These are phyloP conservation scores for Potamarius usumacintae DNA, from an alignment of 2,113 vertebrate genomes.

Conservation along the genomic window DNA sequence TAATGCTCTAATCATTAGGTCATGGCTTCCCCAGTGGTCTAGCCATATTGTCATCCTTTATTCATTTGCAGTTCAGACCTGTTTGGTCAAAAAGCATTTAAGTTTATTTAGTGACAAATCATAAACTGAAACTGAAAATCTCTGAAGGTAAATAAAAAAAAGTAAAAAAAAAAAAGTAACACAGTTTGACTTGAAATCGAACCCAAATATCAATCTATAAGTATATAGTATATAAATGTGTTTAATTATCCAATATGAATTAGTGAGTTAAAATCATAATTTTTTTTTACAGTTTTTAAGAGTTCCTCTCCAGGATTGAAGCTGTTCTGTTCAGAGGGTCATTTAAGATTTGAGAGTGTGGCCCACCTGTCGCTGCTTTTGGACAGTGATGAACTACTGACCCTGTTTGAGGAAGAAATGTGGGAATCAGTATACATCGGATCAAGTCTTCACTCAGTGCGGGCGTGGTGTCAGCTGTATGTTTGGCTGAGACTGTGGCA, in stretches of 20 bases:
- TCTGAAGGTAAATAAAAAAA: neutral
- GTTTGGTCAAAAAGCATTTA: neutral
- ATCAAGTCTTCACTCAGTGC: constrained; percentile 51
- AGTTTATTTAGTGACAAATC: neutral
- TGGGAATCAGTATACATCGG: constrained; percentile 53
- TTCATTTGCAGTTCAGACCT: neutral
- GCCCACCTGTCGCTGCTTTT: constrained; percentile 55
- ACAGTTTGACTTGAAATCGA: neutral
- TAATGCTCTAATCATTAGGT: no score
- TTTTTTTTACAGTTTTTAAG: neutral
- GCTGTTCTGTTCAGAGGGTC: neutral
- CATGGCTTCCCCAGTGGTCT: neutral
- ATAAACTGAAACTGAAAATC: neutral
- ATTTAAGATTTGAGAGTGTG: constrained; percentile 14
- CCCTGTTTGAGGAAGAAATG: constrained; percentile 40
- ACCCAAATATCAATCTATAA: neutral
- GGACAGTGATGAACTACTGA: constrained; percentile 50
- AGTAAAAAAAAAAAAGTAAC: no score
- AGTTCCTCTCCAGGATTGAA: neutral
- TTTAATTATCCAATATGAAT: neutral
- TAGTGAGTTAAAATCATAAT: neutral
- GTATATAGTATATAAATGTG: neutral
- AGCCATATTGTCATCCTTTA: neutral
- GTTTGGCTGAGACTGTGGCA: constrained; percentile 35
- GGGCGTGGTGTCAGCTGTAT: constrained; percentile 54